These are phyloP conservation scores for Aporrectodea caliginosa DNA, from an alignment of 1,140 invertebrate species.

Conservation along the genomic window DNA sequence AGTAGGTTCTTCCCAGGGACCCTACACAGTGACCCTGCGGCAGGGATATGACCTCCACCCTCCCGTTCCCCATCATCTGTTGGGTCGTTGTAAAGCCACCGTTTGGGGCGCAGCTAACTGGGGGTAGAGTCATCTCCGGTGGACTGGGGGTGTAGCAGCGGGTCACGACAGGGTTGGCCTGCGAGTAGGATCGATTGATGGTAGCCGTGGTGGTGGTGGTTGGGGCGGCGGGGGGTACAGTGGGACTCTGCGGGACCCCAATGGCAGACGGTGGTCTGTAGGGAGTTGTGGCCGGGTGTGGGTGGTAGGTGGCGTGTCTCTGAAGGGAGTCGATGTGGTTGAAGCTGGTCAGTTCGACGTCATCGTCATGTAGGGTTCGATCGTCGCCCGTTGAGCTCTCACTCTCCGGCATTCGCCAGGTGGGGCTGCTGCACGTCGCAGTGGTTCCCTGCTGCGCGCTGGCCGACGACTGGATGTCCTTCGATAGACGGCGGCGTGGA, in stretches of 20 bases:
- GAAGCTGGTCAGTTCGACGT: conserved; percentile 8
- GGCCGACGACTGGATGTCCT: background rate
- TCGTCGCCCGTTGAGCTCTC: conserved; percentile 23
- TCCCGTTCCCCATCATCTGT: background rate
- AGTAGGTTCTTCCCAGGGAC: background rate
- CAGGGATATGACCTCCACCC: background rate
- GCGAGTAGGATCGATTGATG: background rate
- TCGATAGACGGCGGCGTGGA: background rate
- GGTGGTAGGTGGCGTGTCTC: background rate
- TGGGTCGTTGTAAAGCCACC: background rate
- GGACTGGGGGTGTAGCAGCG: background rate
- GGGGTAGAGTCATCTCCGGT: background rate
- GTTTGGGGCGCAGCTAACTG: no score
- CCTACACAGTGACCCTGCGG: background rate
- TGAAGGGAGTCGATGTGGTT: conserved; percentile 12
- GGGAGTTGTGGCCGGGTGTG: background rate
- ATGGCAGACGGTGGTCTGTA: background rate
- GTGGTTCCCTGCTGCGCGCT: background rate
- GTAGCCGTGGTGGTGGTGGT: background rate
- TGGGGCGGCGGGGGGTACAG: no score
- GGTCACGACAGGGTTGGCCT: background rate
- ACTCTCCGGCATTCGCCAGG: conserved; percentile 18
- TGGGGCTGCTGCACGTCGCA: background rate
- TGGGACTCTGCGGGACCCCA: background rate
- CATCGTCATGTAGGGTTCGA: conserved; percentile 17